Evolutionary conservation across 2,113 vertebrate genomes (phyloP).

Genomic region (Megaceryle maxima): DNA sequence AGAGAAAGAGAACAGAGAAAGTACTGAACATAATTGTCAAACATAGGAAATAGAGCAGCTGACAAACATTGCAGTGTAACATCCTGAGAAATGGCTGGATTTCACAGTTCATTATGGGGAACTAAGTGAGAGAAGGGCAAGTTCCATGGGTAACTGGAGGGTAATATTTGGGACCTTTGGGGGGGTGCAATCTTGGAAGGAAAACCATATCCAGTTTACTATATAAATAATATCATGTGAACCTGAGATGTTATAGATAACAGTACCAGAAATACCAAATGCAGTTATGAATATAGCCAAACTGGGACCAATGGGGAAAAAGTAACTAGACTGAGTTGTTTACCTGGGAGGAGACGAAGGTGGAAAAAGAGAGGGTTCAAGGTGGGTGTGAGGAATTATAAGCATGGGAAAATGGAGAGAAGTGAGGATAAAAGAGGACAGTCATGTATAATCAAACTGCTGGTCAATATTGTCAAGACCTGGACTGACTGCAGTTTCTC

Average conservation of each 20-base stretch:
- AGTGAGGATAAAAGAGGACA: not conserved
- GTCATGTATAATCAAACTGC: not conserved
- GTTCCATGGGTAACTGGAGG: not conserved
- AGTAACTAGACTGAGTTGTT: not conserved
- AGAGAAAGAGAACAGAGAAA: not conserved
- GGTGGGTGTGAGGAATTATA: not conserved
- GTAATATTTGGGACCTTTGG: not conserved
- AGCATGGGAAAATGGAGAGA: not conserved
- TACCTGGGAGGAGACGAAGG: not conserved
- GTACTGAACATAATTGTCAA: not conserved
- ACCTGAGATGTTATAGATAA: not conserved
- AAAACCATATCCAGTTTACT: not conserved
- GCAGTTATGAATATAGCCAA: not conserved
- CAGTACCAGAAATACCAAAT: not conserved
- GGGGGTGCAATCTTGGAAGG: not conserved
- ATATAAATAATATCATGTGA: not conserved
- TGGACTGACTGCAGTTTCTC: not conserved
- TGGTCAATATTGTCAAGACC: not conserved
- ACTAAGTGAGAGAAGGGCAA: not conserved
- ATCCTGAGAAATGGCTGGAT: not conserved
- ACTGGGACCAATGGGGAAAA: not conserved
- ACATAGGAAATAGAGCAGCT: not conserved
- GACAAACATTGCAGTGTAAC: not conserved
- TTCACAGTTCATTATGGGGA: not conserved
- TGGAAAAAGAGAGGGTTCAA: not conserved